These are phyloP conservation scores for Alfaro cultratus DNA, from an alignment of 2,797 vertebrate genomes.

Conservation along the genomic window DNA sequence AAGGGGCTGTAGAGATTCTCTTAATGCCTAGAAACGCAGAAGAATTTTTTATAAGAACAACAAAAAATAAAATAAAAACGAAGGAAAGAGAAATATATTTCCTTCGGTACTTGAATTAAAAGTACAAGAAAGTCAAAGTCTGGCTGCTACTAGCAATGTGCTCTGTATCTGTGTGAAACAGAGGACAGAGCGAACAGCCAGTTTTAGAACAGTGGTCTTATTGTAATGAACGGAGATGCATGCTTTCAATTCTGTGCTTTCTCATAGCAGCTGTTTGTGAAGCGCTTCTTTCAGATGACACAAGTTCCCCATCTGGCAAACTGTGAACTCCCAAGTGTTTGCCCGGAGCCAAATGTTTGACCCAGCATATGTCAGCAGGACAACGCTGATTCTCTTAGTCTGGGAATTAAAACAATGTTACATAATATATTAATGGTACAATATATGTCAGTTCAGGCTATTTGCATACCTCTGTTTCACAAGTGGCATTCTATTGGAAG, in stretches of 20 bases:
- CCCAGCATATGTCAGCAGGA: slow-evolving; percentile 21
- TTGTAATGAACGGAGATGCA: slow-evolving; percentile 53
- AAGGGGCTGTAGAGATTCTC: neutral
- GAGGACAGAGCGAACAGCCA: slow-evolving; percentile 5
- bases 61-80: no score
- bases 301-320: slow-evolving; percentile 56
- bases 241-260: slow-evolving; percentile 22
- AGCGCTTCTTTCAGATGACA: slow-evolving; percentile 58
- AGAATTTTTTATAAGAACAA: neutral
- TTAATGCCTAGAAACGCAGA: neutral
- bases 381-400: slow-evolving; percentile 18
- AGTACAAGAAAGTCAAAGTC: neutral
- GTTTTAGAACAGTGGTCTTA: slow-evolving; percentile 56
- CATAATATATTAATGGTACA: neutral
- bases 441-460: neutral
- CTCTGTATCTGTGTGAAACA: slow-evolving; percentile 21
- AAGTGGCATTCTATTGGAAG: neutral
- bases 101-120: neutral
- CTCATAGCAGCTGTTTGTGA: slow-evolving; percentile 46
- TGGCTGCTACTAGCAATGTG: neutral
- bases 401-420: neutral
- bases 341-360: slow-evolving; percentile 19
- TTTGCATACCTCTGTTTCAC: neutral
- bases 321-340: slow-evolving; percentile 33
- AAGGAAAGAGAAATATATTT: no score